Base-by-base conservation (phyloP, 2,888 invertebrate species). In the Plebejus argus region DNA sequence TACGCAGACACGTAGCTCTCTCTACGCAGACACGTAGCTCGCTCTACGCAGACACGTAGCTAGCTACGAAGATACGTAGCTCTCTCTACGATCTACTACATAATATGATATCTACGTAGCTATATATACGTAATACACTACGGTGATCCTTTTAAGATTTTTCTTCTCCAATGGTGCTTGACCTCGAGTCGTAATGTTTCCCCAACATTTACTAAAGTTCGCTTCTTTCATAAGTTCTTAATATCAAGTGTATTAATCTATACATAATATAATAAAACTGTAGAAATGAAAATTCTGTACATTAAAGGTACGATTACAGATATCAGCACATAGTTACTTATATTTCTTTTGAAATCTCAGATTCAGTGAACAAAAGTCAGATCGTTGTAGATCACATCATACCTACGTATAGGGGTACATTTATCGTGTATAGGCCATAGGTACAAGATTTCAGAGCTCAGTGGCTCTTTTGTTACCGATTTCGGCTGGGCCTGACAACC, bases 361-460 rank as follows among this genome's bases (percentile, higher is more conserved):
- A 45, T 1, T 45, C 45, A 45, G 45, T 45, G 45, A 45, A 45
- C 10, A 45, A 45, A 45, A 45, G 10, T 45, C 45, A 45, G 45
- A 45, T 3, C 18, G 15, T 53, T 18, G 18, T 53, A 53, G 53
- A 18, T 53, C 18, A 49, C 3, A 4, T 53, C 1, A 12, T 28
- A 5, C 53, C 53, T 53, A 53, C 18, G 18, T 53, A 53, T 53
- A 53, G 49, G 49, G 20, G 58, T 20, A n/a, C 20, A 5, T n/a
- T 58, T 58, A 58, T 58, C 58, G 58, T 58, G 58, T 58, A 58
- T 20, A 58, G 58, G 8, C 20, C 20, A 28, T 28, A 28, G 28
- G 28, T 66, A 66, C 66, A 66, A 66, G 28, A 66, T 66, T 66
- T 15, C 66, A 66, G 28, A 66, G 28, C 28, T 66, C 28, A 66